Evolutionary conservation across 2,888 invertebrate genomes (phyloP), one percentile per base, ranked within the genome.

Genomic region (Hemicrepidius hirtus): DNA sequence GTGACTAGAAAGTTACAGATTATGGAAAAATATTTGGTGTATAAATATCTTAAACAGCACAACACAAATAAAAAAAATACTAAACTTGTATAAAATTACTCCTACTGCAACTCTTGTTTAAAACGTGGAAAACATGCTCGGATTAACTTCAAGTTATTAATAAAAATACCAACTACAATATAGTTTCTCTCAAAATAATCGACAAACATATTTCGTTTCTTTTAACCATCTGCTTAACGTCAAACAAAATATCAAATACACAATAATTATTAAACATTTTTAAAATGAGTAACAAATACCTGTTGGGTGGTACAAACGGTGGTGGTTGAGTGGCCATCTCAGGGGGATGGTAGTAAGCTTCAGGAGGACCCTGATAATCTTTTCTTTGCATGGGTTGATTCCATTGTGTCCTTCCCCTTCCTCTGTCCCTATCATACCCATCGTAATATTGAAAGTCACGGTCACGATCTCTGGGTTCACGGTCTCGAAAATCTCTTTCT

Each of bases 271-370:
- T 7, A 49, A 68, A 46, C 35, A 68, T 59, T 20, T 60, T 18
- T 24, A 64, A 65, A 65, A 65, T 49, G 49, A 71, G 35, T 74
- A 75, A 74, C 72, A 76, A 79, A 80, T 81, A 81, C 82, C 81
- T 81, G 81, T 81, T 81, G 75, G 76, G 41, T 64, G 71, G 68
- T 24, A 72, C 62, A 66, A 76, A 73, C 44, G 76, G 73, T 68
- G 78, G 75, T 28, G 75, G 75, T 60, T 75, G 73, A 20, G 69
- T 77, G 64, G 81, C 80, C 71, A 81, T 75, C 40, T 76, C 77
- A 13, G 80, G 79, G 63, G 78, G 77, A n/a, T 80, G 79, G 70
- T 82, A 82, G 46, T 79, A 80, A 13, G 75, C 79, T 59, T 80
- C 79, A 18, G 80, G 76, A 18, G 76, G 78, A 5, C 68, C 69